Evolutionary conservation across 2,797 vertebrate genomes (phyloP).

Genomic region (Cyclopterus lumpus): DNA sequence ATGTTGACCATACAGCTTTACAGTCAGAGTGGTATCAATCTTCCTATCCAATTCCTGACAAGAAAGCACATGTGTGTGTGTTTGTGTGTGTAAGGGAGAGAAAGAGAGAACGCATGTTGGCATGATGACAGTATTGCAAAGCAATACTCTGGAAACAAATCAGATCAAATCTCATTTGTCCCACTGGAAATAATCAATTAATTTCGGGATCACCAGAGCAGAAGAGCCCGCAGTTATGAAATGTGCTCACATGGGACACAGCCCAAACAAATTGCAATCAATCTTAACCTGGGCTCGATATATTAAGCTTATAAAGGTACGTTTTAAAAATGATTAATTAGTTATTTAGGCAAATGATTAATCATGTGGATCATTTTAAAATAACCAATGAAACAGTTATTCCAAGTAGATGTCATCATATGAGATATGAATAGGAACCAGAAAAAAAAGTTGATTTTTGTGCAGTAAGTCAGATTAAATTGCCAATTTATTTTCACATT

Average conservation of each 20-base stretch:
- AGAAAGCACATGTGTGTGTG: not conserved
- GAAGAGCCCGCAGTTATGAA: constrained; percentile 49
- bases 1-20: not conserved
- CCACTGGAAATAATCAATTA: constrained; percentile 42
- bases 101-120: constrained; percentile 37
- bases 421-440: constrained; percentile 53
- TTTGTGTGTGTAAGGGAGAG: constrained; percentile 13
- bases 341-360: constrained; percentile 47
- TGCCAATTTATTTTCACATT: constrained; percentile 17
- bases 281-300: constrained; percentile 38
- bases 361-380: constrained; percentile 26
- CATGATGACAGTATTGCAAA: constrained; percentile 49
- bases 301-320: constrained; percentile 53
- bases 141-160: constrained; percentile 41
- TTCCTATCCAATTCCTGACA: not conserved
- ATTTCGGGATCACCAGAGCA: constrained; percentile 37
- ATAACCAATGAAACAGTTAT: constrained; percentile 9
- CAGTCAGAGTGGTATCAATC: not conserved
- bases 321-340: constrained; percentile 37
- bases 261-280: constrained; percentile 35
- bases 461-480: constrained; percentile 18
- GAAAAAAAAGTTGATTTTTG: constrained; percentile 34
- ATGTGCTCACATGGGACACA: constrained; percentile 2
- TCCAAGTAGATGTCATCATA: constrained; percentile 48
- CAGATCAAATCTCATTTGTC: constrained; percentile 67